Conservation (phyloP, 2,797 vertebrate species). For the Lepidocolaptes lacrymiger region DNA sequence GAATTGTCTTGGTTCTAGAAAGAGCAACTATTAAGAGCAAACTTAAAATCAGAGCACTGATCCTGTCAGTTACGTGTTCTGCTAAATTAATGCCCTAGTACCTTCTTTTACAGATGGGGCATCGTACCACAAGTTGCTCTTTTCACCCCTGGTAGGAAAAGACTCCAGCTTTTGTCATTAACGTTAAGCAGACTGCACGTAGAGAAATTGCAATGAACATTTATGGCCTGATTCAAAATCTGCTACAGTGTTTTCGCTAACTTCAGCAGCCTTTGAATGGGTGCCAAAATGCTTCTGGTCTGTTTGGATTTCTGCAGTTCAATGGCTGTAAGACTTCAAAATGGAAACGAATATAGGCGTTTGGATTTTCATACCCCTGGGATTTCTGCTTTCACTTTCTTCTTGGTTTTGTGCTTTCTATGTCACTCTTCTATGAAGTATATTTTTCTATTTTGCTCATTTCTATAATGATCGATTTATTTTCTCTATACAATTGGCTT, state of each 20-base stretch:
- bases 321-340: constrained; percentile 51
- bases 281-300: constrained; percentile 55
- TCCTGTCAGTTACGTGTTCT: not conserved
- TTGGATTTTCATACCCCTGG: constrained; percentile 78
- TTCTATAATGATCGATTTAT: constrained; percentile 42
- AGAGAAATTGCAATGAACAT: constrained; percentile 22
- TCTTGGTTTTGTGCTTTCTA: constrained; percentile 48
- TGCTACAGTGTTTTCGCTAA: constrained; percentile 50
- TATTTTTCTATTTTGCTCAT: constrained; percentile 56
- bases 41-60: not conserved
- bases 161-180: not conserved
- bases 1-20: not conserved
- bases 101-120: not conserved
- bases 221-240: constrained; percentile 50
- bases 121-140: not conserved
- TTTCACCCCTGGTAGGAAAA: not conserved
- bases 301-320: constrained; percentile 53
- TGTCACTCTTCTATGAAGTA: constrained; percentile 7
- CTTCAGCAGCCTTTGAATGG: constrained; percentile 36
- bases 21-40: not conserved
- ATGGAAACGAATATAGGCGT: constrained; percentile 50
- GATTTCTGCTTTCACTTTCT: constrained; percentile 56
- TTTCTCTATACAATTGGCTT: constrained; percentile 72
- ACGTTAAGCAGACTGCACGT: not conserved
- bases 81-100: not conserved